Percentiles rank a stretch among this genome's conserved stretches.
phyloP scores from a whole-genome alignment of 2,113 vertebrate genomes.

The Brevimyrus niger region DNA sequence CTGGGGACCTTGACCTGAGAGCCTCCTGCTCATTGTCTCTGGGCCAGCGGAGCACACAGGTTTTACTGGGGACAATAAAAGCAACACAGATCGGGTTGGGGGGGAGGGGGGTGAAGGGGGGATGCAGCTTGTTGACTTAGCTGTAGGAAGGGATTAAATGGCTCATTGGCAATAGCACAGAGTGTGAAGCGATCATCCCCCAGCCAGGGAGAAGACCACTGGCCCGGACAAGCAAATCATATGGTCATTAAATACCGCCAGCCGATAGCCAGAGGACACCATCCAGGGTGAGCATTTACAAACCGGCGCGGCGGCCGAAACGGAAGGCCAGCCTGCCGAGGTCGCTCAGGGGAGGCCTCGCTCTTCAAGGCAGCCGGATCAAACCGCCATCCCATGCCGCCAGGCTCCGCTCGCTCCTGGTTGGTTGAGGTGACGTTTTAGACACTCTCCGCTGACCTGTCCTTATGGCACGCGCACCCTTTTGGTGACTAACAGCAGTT shows the following conservation, averaged over 20 bases:
- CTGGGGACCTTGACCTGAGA: neutral
- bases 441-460: neutral
- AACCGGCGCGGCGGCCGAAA: slow-evolving; percentile 2
- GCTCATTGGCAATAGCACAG: slow-evolving; percentile 84
- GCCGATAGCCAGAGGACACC: slow-evolving; percentile 59
- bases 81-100: slow-evolving; percentile 24
- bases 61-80: slow-evolving; percentile 65
- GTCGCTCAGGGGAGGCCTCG: neutral
- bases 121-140: slow-evolving; percentile 59
- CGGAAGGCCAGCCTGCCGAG: too few relatives aligned
- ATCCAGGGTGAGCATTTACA: slow-evolving; percentile 50
- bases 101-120: slow-evolving; percentile 35
- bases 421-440: neutral
- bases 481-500: neutral
- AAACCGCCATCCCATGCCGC: neutral
- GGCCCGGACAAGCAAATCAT: slow-evolving; percentile 84
- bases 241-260: slow-evolving; percentile 79
- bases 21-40: slow-evolving; percentile 35
- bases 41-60: slow-evolving; percentile 40
- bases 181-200: slow-evolving; percentile 72
- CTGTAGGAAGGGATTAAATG: slow-evolving; percentile 81
- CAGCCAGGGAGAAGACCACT: slow-evolving; percentile 68
- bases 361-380: neutral
- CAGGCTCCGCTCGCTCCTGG: neutral
- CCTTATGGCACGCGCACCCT: neutral